Conservation (phyloP, 2,888 invertebrate genomes). For the Yponomeuta cagnagella region DNA sequence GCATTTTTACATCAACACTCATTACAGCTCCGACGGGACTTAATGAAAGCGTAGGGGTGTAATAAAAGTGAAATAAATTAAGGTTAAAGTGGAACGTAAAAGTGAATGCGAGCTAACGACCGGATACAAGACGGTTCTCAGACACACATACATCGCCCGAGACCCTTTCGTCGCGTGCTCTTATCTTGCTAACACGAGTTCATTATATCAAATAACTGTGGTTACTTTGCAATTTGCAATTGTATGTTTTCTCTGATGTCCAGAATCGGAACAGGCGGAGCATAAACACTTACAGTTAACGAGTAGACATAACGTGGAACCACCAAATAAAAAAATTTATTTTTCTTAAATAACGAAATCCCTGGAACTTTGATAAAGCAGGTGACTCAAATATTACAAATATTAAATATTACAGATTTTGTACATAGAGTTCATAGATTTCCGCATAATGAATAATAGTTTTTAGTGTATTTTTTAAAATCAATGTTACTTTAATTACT, state of each 20-base stretch:
- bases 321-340: too few relatives aligned
- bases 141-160: slow-evolving; percentile 24
- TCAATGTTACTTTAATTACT: too few relatives aligned
- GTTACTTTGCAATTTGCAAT: slow-evolving; percentile 50
- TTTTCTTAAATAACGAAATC: too few relatives aligned
- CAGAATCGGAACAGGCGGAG: slow-evolving; percentile 23
- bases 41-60: slow-evolving; percentile 14
- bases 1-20: slow-evolving; percentile 5
- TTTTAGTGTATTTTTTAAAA: too few relatives aligned
- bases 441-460: too few relatives aligned
- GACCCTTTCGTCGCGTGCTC: slow-evolving; percentile 36
- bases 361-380: too few relatives aligned
- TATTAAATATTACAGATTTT: too few relatives aligned
- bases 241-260: slow-evolving; percentile 46
- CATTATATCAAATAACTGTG: slow-evolving; percentile 56
- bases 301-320: too few relatives aligned
- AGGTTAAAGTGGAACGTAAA: slow-evolving; percentile 22
- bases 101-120: slow-evolving; percentile 30
- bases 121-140: slow-evolving; percentile 29
- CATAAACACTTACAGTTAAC: too few relatives aligned
- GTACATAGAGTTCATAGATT: too few relatives aligned
- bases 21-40: slow-evolving; percentile 1
- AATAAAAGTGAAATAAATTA: slow-evolving; percentile 15
- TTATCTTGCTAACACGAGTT: slow-evolving; percentile 43
- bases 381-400: too few relatives aligned